Evolutionary conservation across 1,140 invertebrate species (phyloP), one percentile per base, ranked within the genome.

Genomic region (Aphaenogaster floridana): DNA sequence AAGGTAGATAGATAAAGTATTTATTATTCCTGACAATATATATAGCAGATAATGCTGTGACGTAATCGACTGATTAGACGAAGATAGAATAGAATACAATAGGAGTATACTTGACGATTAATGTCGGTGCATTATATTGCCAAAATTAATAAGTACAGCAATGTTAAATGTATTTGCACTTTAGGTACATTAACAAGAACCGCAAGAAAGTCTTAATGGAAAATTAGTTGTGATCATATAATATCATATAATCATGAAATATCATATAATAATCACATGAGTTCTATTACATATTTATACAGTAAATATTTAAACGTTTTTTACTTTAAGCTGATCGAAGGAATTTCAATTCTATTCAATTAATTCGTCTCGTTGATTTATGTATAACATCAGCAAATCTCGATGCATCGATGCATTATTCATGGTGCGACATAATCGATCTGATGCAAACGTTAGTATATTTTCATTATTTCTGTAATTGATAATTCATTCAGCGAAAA

Each of bases 391-490:
- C 17, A 21, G 45, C 11, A 69, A 54, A 81, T 57, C 7, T 36
- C 3, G 6, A 50, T 13, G 15, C 1, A 34, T 78, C 15, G 3
- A 61, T 59, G 13, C 34, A 42, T 81, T 13, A 80, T 80, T 80
- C 34, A 68, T 80, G 7, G 2, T 36, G 4, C 2, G 11, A 11
- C 15, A 63, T 78, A 64, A 79, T 66, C 34, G 6, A 80, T 50
- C 45, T 79, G 61, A 79, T n/a, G 45, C 45, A 80, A 68, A 69
- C 5, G 8, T 81, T 57, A 3, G 5, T 34, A 34, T 71, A 71
- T 69, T 81, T 81, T 57, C 64, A 48, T 81, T 57, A 17, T 8
- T 69, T 28, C 2, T 28, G 0, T 39, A 76, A 36, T 52, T 54
- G 6, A 52, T 4, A 39, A 54, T 54, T 28, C 6, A 36, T 68